phyloP scores from a whole-genome alignment of 2,113 vertebrate genomes.

The Sapajus apella region DNA sequence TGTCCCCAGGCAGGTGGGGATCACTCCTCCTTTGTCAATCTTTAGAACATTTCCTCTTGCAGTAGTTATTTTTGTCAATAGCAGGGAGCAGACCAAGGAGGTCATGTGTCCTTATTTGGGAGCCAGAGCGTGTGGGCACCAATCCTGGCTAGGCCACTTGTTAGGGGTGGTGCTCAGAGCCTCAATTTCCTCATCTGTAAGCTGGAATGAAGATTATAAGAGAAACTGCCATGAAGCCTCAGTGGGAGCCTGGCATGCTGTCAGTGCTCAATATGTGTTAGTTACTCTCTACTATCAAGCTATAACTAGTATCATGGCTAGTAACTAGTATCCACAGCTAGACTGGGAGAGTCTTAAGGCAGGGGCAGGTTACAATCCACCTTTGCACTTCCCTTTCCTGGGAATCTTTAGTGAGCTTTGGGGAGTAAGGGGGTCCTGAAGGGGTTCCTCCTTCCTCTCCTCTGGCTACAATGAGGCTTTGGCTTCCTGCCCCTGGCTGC shows the following conservation, averaged over 20 bases:
- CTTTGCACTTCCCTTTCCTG: background rate
- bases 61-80: background rate
- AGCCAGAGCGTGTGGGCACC: background rate
- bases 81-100: background rate
- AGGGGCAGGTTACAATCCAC: background rate
- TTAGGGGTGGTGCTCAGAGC: background rate
- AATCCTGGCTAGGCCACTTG: background rate
- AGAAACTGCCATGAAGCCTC: background rate
- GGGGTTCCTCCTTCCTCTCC: background rate
- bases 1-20: background rate
- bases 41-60: background rate
- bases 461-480: background rate
- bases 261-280: rapidly evolving
- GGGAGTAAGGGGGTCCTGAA: background rate
- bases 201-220: background rate
- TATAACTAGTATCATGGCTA: background rate
- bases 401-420: background rate
- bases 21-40: background rate
- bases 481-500: background rate
- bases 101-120: background rate
- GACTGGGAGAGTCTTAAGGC: background rate
- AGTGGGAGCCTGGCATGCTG: background rate
- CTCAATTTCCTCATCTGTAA: background rate
- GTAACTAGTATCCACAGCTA: background rate
- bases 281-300: background rate